These are phyloP conservation scores for Anniella stebbinsi DNA, from an alignment of 2,797 vertebrate genomes.

Conservation along the genomic window DNA sequence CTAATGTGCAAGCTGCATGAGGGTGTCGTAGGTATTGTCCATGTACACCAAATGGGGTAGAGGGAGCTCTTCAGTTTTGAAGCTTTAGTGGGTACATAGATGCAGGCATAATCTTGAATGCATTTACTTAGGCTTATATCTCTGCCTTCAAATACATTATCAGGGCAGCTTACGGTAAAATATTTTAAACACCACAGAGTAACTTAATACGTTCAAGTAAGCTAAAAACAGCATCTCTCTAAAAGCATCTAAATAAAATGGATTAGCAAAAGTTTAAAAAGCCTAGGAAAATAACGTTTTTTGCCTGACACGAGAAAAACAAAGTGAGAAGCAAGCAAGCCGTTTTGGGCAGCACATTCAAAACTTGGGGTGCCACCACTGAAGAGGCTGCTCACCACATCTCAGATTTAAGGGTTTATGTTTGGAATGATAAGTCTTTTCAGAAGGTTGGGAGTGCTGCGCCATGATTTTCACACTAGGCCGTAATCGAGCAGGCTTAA, in stretches of 20 bases:
- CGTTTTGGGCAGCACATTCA: no score
- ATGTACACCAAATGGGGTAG: not conserved
- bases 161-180: not conserved
- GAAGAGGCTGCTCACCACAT: not conserved
- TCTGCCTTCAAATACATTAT: not conserved
- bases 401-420: not conserved
- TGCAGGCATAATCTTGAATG: not conserved
- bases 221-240: not conserved
- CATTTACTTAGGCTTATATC: not conserved
- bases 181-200: not conserved
- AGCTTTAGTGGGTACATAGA: not conserved
- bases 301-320: no score
- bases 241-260: no score
- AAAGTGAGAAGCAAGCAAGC: no score
- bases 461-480: not conserved
- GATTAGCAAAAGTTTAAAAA: no score
- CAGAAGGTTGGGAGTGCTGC: not conserved
- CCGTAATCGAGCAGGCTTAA: not conserved
- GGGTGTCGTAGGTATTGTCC: not conserved
- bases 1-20: no score
- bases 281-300: no score
- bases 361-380: not conserved
- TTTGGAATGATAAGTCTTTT: not conserved
- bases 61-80: not conserved
- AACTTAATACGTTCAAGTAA: not conserved